These are phyloP conservation scores for Horisme vitalbata DNA, from an alignment of 2,888 invertebrate species.

Conservation along the genomic window DNA sequence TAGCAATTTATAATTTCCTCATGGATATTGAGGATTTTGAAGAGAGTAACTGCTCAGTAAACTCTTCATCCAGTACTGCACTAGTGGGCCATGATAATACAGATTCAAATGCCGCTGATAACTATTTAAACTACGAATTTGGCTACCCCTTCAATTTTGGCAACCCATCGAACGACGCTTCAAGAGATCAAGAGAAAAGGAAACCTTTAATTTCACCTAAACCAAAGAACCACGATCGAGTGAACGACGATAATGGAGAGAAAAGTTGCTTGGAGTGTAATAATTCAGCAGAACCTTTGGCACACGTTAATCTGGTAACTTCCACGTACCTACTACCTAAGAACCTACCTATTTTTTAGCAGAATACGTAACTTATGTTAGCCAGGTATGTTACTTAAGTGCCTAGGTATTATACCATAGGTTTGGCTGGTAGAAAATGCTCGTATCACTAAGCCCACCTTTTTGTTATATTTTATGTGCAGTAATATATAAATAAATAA, in stretches of 20 bases:
- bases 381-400: no score
- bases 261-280: constrained; percentile 21
- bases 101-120: constrained; percentile 6
- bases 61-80: constrained; percentile 14
- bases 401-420: no score
- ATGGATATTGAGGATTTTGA: constrained; percentile 23
- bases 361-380: no score
- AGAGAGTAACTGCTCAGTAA: constrained; percentile 12
- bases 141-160: constrained; percentile 14
- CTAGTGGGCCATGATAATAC: not conserved
- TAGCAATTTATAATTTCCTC: constrained; percentile 1
- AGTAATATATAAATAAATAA: no score
- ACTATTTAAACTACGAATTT: constrained; percentile 17
- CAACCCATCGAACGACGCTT: constrained; percentile 7
- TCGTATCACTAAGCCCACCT: no score
- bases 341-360: no score
- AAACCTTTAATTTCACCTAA: not conserved
- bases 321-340: not conserved
- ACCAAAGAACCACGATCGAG: not conserved
- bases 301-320: constrained; percentile 39
- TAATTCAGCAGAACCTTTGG: constrained; percentile 34
- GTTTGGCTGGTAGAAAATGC: no score
- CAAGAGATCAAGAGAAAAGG: not conserved
- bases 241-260: constrained; percentile 11
- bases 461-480: no score